Evolutionary conservation across 2,888 invertebrate genomes (phyloP).

Genomic region (Cacoxenus indagator): DNA sequence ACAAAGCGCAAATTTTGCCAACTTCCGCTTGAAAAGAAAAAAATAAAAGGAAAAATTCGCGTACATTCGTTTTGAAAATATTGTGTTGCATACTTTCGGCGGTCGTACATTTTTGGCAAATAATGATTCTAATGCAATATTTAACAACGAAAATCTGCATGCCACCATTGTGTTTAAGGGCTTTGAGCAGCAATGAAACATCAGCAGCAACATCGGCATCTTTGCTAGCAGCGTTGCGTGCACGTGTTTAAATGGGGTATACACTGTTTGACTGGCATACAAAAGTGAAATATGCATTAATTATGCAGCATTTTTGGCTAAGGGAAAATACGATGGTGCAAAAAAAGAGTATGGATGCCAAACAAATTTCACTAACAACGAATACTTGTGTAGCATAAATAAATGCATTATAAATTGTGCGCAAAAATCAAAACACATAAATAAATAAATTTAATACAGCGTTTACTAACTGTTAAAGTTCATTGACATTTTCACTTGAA

Average conservation of each 20-base stretch:
- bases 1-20: too few relatives aligned
- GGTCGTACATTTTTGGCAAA: neutral
- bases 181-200: too few relatives aligned
- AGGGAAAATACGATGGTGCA: neutral
- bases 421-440: too few relatives aligned
- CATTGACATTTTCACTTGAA: too few relatives aligned
- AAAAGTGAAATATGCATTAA: slow-evolving; percentile 62
- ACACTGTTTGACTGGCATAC: slow-evolving; percentile 43
- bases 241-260: slow-evolving; percentile 35
- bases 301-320: slow-evolving; percentile 44
- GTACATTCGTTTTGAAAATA: neutral
- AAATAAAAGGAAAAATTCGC: neutral
- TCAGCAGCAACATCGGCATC: too few relatives aligned
- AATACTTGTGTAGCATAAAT: too few relatives aligned
- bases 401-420: too few relatives aligned
- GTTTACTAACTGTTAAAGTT: too few relatives aligned
- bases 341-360: neutral
- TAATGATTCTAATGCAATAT: slow-evolving; percentile 58
- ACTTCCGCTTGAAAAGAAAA: too few relatives aligned
- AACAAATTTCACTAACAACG: neutral
- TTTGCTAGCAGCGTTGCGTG: too few relatives aligned
- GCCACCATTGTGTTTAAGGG: neutral
- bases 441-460: too few relatives aligned
- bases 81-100: slow-evolving; percentile 41
- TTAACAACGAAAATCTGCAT: slow-evolving; percentile 65